Evolutionary conservation across 2,888 invertebrate species (phyloP), one percentile per base, ranked within the genome.

Genomic region (Pherbina coryleti): DNA sequence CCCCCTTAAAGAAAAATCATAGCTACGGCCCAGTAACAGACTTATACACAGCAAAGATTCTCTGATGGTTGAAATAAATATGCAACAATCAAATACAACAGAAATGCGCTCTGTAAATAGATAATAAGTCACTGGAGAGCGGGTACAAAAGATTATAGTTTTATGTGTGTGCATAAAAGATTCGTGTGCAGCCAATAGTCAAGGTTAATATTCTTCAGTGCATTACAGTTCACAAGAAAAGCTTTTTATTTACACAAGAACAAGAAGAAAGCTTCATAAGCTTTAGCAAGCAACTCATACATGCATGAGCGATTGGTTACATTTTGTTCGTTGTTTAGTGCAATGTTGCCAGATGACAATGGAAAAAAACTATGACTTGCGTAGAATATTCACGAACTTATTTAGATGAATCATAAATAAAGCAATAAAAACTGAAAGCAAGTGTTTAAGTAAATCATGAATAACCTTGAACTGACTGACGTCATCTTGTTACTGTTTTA

Each of bases 311-410:
- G 22, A 9, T 19, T 57, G 57, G 8, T 8, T 69, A 25, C 14
- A 57, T 9, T 4, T 9, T 9, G 19, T 17, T 51, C 25, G 4
- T 17, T 17, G 49, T 34, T 19, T 8, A 14, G 19, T 19, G 22
- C 19, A 57, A 25, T 37, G 72, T 55, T 57, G 72, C 72, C 72
- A 72, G 57, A 34, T 67, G n/a, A n/a, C n/a, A n/a, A n/a, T n/a
- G n/a, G n/a, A 11, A 37, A 2, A 37, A 34, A 19, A 19, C 37
- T 5, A 37, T 34, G 25, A 64, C 53, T 31, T 31, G 22, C 31
- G 5, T 44, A 44, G 44, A 44, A 44, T 44, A 44, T 44, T 44
- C 44, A 11, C 44, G 14, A 44, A 14, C 5, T 31, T 7, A 8
- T 28, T 8, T 14, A 31, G 67, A 22, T 44, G 55, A 49, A 51